These are phyloP conservation scores for Carpatolechia fugitivella DNA, from an alignment of 2,888 invertebrate genomes.

Conservation along the genomic window DNA sequence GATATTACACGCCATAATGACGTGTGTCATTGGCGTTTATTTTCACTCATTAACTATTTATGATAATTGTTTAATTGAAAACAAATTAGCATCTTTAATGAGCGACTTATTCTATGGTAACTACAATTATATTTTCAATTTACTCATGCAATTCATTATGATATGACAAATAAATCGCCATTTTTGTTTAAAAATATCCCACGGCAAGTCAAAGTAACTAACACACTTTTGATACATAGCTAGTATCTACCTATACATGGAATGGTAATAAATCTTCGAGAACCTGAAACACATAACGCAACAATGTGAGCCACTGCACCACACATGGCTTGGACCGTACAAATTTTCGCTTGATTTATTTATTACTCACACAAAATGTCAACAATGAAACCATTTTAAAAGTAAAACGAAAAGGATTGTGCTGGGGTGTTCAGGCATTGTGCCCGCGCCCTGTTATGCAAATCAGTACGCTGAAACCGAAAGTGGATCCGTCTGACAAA, in stretches of 20 bases:
- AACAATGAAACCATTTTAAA: constrained; percentile 71
- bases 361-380: constrained; percentile 70
- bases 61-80: constrained; percentile 69
- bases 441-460: constrained; percentile 68
- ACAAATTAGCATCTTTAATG: constrained; percentile 44
- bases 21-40: constrained; percentile 76
- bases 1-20: constrained; percentile 76
- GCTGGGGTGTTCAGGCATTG: constrained; percentile 65
- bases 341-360: constrained; percentile 74
- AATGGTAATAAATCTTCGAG: constrained; percentile 1
- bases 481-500: constrained; percentile 59
- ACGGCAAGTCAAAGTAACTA: not conserved
- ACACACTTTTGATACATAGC: not conserved
- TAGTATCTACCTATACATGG: constrained; percentile 16
- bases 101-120: not conserved
- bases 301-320: constrained; percentile 47
- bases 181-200: too few relatives aligned
- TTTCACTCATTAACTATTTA: constrained; percentile 64
- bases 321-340: constrained; percentile 59
- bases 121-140: not conserved
- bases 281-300: constrained; percentile 38
- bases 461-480: constrained; percentile 76
- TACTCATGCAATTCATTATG: too few relatives aligned
- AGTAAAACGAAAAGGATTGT: constrained; percentile 73
- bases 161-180: too few relatives aligned